Evolutionary conservation across 2,888 invertebrate genomes (phyloP).

Genomic region (Urechis unicinctus): DNA sequence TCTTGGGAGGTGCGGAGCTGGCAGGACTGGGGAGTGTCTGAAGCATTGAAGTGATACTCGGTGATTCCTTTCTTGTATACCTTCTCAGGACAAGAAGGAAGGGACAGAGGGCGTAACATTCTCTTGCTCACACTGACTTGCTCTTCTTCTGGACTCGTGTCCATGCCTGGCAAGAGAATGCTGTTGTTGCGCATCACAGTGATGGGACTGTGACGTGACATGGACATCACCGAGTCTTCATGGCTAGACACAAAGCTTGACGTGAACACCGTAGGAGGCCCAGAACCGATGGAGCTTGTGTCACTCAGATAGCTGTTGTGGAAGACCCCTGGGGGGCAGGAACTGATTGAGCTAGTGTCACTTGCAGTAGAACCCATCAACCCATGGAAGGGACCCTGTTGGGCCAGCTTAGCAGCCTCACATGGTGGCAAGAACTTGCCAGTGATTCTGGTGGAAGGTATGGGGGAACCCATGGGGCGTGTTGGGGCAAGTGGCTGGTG

Average conservation of each 20-base stretch:
- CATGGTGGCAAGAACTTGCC: too few species aligned
- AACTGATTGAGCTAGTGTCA: not conserved
- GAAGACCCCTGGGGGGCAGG: not conserved
- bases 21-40: not conserved
- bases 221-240: too few species aligned
- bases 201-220: not conserved
- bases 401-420: too few species aligned
- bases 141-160: not conserved
- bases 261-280: not conserved
- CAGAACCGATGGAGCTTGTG: not conserved
- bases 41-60: conserved; percentile 15
- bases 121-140: not conserved
- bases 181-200: not conserved
- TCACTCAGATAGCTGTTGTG: not conserved
- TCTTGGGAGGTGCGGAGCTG: not conserved
- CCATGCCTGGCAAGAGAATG: conserved; percentile 7
- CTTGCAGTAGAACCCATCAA: not conserved
- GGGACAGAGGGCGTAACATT: too few species aligned
- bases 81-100: too few species aligned
- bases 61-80: conserved; percentile 17
- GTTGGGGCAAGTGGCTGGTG: not conserved
- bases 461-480: not conserved
- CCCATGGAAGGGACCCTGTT: too few species aligned
- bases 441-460: not conserved
- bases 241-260: not conserved